Percentiles rank a stretch among this genome's conserved stretches.
phyloP scores from a whole-genome alignment of 2,113 vertebrate genomes.

The Macaca mulatta region DNA sequence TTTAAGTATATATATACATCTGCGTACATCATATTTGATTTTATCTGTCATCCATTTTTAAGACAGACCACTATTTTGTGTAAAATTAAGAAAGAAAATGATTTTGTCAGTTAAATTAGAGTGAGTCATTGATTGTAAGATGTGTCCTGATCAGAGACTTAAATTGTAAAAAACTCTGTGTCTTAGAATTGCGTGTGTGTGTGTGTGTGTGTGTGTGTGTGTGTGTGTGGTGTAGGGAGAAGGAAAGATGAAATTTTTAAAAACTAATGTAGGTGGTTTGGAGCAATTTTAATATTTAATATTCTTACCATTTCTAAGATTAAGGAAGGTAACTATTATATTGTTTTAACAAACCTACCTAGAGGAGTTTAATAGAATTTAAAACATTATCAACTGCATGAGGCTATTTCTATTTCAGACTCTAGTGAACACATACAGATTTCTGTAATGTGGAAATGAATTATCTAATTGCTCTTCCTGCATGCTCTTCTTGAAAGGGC shows the following conservation, averaged over 20 bases:
- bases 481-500: background rate
- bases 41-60: background rate
- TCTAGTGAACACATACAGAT: background rate
- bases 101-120: background rate
- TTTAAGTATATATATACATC: background rate
- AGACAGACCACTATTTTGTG: background rate
- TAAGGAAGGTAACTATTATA: conserved; percentile 10
- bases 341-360: background rate
- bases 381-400: background rate
- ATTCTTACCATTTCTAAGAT: conserved; percentile 2
- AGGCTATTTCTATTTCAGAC: conserved; percentile 12
- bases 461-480: background rate
- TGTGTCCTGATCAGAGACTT: background rate
- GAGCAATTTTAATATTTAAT: conserved; percentile 16
- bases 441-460: background rate
- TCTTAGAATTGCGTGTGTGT: background rate
- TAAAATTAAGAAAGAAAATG: conserved; percentile 28
- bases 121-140: background rate
- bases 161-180: background rate
- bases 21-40: background rate
- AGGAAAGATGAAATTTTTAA: background rate
- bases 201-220: background rate
- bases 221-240: background rate
- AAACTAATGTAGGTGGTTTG: background rate
- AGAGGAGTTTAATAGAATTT: conserved; percentile 33